Conservation (phyloP, 1,140 invertebrate genomes). For the Listronotus bonariensis region DNA sequence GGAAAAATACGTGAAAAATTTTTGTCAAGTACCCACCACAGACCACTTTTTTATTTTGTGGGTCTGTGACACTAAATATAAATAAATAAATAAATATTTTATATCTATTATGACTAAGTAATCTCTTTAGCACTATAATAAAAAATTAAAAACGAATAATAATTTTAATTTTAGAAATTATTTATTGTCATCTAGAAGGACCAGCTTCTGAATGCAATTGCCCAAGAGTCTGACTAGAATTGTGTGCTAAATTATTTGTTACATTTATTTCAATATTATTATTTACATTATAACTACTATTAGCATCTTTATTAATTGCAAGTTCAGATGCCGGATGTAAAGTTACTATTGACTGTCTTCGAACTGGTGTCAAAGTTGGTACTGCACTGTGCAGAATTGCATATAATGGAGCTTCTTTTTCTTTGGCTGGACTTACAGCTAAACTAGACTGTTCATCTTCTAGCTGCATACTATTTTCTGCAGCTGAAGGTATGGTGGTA, state of each 20-base stretch:
- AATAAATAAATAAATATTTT: too few relatives aligned
- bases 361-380: conserved; percentile 39
- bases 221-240: conserved; percentile 19
- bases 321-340: conserved; percentile 47
- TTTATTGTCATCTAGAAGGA: conserved; percentile 27
- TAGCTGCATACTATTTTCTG: conserved; percentile 76
- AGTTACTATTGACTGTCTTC: conserved; percentile 53
- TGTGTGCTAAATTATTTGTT: background rate
- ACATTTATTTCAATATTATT: background rate
- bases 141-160: too few relatives aligned
- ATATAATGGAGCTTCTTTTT: conserved; percentile 45
- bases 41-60: too few relatives aligned
- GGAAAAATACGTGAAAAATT: too few relatives aligned
- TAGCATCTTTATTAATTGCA: conserved; percentile 39
- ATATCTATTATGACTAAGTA: too few relatives aligned
- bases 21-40: too few relatives aligned
- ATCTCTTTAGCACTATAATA: too few relatives aligned
- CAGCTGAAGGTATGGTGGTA: conserved; percentile 80
- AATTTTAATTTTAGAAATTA: background rate
- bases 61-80: too few relatives aligned
- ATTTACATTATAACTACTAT: conserved; percentile 4
- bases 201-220: conserved; percentile 19
- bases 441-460: conserved; percentile 53
- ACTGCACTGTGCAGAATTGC: conserved; percentile 50
- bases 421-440: conserved; percentile 51